A percentile compares a stretch with the other conserved stretches of the same genome.
Conservation (phyloP, 2,113 vertebrate species). For the Rhynchomys soricoides region DNA sequence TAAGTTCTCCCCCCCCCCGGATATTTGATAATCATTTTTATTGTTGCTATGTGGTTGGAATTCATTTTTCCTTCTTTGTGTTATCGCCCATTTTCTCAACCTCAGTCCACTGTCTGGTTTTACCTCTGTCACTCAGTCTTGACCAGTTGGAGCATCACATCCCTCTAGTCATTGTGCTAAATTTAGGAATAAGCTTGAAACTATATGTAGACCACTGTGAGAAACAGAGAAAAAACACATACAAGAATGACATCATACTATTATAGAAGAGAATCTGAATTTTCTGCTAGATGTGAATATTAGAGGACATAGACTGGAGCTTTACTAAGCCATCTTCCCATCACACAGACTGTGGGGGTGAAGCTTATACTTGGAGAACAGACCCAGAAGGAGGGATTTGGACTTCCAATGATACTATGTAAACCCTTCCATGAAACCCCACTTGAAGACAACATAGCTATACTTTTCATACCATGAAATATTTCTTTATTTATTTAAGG, state of each 20-base stretch:
- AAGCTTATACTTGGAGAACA: background rate
- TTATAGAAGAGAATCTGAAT: background rate
- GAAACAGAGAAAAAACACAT: background rate
- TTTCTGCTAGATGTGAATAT: slow-evolving; percentile 5
- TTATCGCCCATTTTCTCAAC: background rate
- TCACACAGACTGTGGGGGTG: background rate
- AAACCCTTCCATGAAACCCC: background rate
- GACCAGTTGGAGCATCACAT: background rate
- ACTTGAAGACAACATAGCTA: background rate
- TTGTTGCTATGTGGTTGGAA: background rate
- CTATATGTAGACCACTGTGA: background rate
- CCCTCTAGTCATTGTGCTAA: background rate
- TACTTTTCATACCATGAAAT: slow-evolving; percentile 2
- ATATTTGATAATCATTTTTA: slow-evolving; percentile 13
- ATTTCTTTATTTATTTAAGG: slow-evolving; percentile 6
- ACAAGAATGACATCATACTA: background rate
- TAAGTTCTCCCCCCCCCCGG: background rate
- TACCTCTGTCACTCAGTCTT: background rate
- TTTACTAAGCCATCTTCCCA: background rate
- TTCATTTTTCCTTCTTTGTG: background rate
- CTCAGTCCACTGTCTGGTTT: background rate
- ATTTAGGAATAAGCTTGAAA: slow-evolving; percentile 1
- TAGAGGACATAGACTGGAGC: background rate
- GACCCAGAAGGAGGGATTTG: background rate
- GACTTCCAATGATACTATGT: background rate